Evolutionary conservation across 2,888 invertebrate genomes (phyloP).

Genomic region (Synanthedon formicaeformis): DNA sequence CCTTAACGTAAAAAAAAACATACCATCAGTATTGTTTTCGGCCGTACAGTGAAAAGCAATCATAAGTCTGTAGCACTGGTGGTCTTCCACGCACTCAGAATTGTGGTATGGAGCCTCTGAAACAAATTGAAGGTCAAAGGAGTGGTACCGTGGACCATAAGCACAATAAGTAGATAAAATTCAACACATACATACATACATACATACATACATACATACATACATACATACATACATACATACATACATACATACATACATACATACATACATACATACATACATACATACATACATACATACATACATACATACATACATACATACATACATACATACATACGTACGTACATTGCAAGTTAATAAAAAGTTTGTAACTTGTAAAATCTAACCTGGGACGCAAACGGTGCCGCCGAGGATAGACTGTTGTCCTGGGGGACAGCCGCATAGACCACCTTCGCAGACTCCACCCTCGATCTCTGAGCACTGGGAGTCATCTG

Average conservation of each 20-base stretch:
- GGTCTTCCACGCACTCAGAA: conserved; percentile 37
- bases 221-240: too few relatives aligned
- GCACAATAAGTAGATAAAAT: too few relatives aligned
- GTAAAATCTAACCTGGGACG: conserved; percentile 1
- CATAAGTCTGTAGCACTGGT: conserved; percentile 41
- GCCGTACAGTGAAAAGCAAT: conserved; percentile 34
- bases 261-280: too few relatives aligned
- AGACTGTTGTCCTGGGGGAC: conserved; percentile 6
- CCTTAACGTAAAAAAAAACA: not conserved
- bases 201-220: too few relatives aligned
- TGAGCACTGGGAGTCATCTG: conserved; percentile 26
- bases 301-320: too few relatives aligned
- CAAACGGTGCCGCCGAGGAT: conserved; percentile 6
- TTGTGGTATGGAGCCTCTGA: conserved; percentile 46
- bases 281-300: too few relatives aligned
- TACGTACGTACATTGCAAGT: too few relatives aligned
- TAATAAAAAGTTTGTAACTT: too few relatives aligned
- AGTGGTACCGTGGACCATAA: too few relatives aligned
- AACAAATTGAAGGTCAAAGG: conserved; percentile 13
- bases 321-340: too few relatives aligned
- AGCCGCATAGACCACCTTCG: conserved; percentile 12
- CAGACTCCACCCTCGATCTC: conserved; percentile 31
- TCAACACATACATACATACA: too few relatives aligned
- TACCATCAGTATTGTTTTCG: conserved; percentile 2
- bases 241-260: too few relatives aligned